Base-by-base conservation (phyloP, 2,888 invertebrate genomes). In the Synanthedon andrenaeformis region DNA sequence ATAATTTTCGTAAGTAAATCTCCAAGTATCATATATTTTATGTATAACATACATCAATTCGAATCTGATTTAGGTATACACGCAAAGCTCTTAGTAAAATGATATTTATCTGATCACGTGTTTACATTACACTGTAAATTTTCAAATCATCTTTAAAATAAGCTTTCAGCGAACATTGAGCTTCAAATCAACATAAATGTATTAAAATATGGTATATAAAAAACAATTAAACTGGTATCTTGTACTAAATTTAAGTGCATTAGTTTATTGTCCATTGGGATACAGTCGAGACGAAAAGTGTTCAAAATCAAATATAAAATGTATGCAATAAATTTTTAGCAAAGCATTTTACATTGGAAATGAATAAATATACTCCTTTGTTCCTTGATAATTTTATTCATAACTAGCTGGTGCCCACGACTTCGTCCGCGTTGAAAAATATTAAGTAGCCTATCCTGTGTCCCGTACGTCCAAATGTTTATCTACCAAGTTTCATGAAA, bases 151-250 rank as follows among this genome's bases (percentile, higher is more conserved):
- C 72, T 71, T 64, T 76, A 73, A 71, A 66, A 61, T 41, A 45
- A 55, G 53, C 60, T 61, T 59, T 62, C 59, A 56, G 55, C 45
- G 35, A 53, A 52, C 49, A 52, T 51, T 51, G 49, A 49, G 50
- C 51, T 35, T 56, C 51, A 76, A 74, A 76, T 74, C 70, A 72
- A 69, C 66, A 61, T 65, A 70, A 71, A 63, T 65, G 62, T 66
- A 72, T 71, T 74, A 71, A 79, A 78, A 71, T 79, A 79, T 74
- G 79, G 35, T 76, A 74, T 78, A 82, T 84, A 83, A 85, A 86
- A 85, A 81, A 73, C 61, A 72, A 66, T 76, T 85, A 80, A 83
- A 78, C 70, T 63, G 58, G 65, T 72, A 72, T 79, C 69, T 59
- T 61, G 62, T 67, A 66, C 73, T 70, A 77, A 75, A 81, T 76